Percentiles rank a stretch among this genome's conserved stretches.
phyloP scores from a whole-genome alignment of 2,888 invertebrate genomes.

The Drosophila trichaetosa region DNA sequence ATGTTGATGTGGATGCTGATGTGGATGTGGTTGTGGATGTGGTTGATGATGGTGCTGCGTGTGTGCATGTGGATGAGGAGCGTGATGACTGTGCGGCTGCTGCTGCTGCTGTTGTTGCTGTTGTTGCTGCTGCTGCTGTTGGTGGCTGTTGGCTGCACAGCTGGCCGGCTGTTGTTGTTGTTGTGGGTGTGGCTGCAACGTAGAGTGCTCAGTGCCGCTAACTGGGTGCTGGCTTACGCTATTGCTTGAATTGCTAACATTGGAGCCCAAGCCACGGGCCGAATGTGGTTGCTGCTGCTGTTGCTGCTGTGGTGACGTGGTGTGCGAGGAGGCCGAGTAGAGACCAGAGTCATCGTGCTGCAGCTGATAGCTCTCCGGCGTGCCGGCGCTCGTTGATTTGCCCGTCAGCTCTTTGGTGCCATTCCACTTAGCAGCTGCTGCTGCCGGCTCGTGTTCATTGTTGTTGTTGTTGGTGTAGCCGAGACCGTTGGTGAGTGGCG shows the following conservation, averaged over 20 bases:
- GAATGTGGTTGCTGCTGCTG: conserved; percentile 56
- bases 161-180: conserved; percentile 30
- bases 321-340: conserved; percentile 82
- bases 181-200: conserved; percentile 58
- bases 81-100: conserved; percentile 41
- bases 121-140: conserved; percentile 32
- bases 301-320: conserved; percentile 81
- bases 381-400: conserved; percentile 64
- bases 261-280: conserved; percentile 47
- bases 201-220: conserved; percentile 50
- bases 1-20: conserved; percentile 28
- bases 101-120: conserved; percentile 16
- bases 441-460: conserved; percentile 65
- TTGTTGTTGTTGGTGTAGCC: conserved; percentile 70
- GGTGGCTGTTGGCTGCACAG: conserved; percentile 39
- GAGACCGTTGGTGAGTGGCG: conserved; percentile 84
- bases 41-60: conserved; percentile 43
- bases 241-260: conserved; percentile 72
- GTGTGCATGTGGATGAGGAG: conserved; percentile 49
- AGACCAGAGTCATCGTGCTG: conserved; percentile 82
- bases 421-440: conserved; percentile 78
- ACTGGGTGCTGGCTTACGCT: conserved; percentile 63
- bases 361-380: conserved; percentile 81
- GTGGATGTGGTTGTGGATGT: conserved; percentile 29
- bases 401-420: conserved; percentile 72